phyloP scores from a whole-genome alignment of 2,797 vertebrate genomes.

The Tangara arthus region DNA sequence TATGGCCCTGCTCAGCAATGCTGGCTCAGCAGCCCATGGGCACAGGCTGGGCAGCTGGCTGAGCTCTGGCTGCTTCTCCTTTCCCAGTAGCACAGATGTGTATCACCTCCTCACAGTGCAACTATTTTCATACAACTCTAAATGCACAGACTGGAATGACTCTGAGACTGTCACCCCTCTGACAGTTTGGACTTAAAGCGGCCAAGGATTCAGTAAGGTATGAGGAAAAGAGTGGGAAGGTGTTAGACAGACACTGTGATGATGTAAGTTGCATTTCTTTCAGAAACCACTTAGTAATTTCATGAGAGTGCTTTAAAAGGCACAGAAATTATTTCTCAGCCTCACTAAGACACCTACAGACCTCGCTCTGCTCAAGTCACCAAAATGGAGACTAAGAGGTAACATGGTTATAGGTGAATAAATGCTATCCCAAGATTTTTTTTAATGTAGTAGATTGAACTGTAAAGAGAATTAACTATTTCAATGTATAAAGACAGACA shows the following conservation, averaged over 20 bases:
- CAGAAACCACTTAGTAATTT: background rate
- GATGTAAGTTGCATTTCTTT: background rate
- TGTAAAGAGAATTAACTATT: background rate
- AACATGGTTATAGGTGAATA: background rate
- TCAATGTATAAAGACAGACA: background rate
- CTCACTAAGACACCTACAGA: background rate
- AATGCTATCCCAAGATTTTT: background rate
- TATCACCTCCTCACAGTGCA: background rate
- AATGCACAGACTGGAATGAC: background rate
- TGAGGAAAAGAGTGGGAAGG: background rate
- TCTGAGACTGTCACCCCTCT: background rate
- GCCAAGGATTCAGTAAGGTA: background rate
- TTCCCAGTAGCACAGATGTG: background rate
- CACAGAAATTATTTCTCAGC: background rate
- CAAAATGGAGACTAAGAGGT: background rate
- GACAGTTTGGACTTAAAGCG: background rate
- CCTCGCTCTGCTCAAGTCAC: background rate
- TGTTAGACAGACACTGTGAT: background rate
- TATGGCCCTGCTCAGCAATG: background rate
- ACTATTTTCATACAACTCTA: background rate
- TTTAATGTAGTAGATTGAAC: background rate
- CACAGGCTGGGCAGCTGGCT: background rate
- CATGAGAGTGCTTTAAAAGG: background rate
- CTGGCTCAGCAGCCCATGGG: background rate
- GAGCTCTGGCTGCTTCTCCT: background rate